Evolutionary conservation across 2,888 invertebrate species (phyloP).

Genomic region (Pseudanteris insignis): DNA sequence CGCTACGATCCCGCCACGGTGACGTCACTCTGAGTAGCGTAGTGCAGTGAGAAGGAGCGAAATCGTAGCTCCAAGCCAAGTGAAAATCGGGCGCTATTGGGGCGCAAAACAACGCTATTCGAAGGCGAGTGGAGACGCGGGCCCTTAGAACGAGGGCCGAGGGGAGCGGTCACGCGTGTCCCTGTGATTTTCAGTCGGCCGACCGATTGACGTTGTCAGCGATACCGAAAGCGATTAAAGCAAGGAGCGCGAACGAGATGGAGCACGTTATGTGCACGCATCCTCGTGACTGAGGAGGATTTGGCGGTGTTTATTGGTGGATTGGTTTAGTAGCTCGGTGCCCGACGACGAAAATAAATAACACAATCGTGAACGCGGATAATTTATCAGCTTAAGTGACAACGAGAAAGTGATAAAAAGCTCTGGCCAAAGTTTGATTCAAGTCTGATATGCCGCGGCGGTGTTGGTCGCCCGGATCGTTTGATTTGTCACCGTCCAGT

Average conservation of each 20-base stretch:
- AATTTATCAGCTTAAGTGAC: too few species aligned
- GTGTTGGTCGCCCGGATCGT: slow-evolving; percentile 7
- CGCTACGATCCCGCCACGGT: slow-evolving; percentile 66
- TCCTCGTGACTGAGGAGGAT: too few species aligned
- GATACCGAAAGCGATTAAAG: too few species aligned
- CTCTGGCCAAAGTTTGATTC: too few species aligned
- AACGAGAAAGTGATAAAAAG: too few species aligned
- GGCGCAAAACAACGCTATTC: slow-evolving; percentile 17
- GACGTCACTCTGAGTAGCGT: slow-evolving; percentile 68
- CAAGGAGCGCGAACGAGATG: too few species aligned
- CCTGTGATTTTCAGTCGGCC: background rate
- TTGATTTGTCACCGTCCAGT: slow-evolving; percentile 3
- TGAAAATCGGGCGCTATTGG: slow-evolving; percentile 28
- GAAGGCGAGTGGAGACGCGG: too few species aligned
- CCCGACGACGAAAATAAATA: too few species aligned
- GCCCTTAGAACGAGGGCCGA: background rate
- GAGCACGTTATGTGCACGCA: too few species aligned
- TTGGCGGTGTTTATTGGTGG: too few species aligned
- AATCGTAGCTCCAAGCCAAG: slow-evolving; percentile 61
- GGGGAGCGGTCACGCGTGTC: background rate
- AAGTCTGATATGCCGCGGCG: slow-evolving; percentile 8
- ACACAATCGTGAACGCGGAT: too few species aligned
- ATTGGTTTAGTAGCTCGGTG: too few species aligned
- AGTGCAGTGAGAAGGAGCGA: slow-evolving; percentile 67
- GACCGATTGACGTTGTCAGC: background rate